Evolutionary conservation across 2,888 invertebrate species (phyloP).

Genomic region (Seladonia tumulorum): DNA sequence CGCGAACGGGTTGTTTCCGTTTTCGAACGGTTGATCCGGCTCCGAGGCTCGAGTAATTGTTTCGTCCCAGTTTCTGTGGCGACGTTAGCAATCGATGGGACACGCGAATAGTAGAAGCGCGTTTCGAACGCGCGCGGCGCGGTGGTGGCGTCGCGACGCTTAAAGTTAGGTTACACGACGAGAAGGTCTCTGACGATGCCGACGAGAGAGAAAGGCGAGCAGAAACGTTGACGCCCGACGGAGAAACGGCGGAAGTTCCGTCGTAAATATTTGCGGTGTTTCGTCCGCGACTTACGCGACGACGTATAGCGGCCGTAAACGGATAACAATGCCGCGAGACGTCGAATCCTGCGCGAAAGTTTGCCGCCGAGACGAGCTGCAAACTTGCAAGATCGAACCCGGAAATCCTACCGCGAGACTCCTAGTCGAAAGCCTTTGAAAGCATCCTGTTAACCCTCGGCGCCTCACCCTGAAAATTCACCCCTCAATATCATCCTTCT

Average conservation of each 20-base stretch:
- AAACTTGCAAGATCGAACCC: conserved; percentile 1
- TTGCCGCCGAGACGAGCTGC: not conserved
- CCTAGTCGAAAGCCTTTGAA: not conserved
- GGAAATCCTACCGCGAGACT: not conserved
- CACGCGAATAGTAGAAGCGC: not conserved
- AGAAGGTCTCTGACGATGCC: not conserved
- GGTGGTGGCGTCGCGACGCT: not conserved
- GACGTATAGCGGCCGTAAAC: not conserved
- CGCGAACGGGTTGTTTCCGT: not conserved
- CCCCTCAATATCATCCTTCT: not conserved
- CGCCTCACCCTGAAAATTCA: not conserved
- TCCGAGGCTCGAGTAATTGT: not conserved
- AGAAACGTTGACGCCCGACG: not conserved
- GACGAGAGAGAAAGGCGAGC: not conserved
- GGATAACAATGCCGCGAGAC: not conserved
- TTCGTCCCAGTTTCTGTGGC: not conserved
- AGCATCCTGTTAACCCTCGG: not conserved
- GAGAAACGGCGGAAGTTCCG: not conserved
- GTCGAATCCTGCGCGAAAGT: not conserved
- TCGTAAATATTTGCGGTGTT: conserved; percentile 19
- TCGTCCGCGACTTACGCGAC: not conserved
- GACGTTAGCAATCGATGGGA: not conserved
- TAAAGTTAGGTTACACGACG: not conserved
- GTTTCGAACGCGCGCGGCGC: not conserved
- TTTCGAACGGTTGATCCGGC: not conserved